Conservation (phyloP, 2,797 vertebrate genomes). For the Borostomias antarcticus region DNA sequence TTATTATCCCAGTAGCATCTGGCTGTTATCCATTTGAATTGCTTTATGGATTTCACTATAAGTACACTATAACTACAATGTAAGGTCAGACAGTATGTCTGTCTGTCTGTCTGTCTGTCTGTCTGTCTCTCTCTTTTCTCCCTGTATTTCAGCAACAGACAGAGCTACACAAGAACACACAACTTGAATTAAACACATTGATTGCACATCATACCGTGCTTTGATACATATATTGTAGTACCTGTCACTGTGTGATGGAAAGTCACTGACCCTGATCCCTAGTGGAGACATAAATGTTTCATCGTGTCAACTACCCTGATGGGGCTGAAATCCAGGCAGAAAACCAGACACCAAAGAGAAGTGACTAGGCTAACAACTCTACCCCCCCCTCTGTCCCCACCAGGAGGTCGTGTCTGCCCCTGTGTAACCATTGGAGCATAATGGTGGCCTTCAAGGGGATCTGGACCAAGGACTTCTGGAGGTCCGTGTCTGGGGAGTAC, state of each 20-base stretch:
- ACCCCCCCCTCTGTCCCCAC: constrained; percentile 59
- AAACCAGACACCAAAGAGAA: constrained; percentile 45
- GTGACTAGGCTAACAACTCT: constrained; percentile 68
- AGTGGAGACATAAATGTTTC: constrained; percentile 57
- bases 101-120: constrained; percentile 5
- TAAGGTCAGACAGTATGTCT: neutral
- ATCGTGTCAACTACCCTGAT: constrained; percentile 49
- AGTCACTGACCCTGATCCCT: constrained; percentile 59
- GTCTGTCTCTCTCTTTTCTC: constrained; percentile 16
- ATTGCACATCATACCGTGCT: constrained; percentile 42
- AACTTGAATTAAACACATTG: constrained; percentile 14
- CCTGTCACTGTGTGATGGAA: constrained; percentile 55
- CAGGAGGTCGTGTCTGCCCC: constrained; percentile 86
- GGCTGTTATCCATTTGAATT: no score
- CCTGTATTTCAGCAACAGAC: neutral
- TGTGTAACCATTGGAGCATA: constrained; percentile 79
- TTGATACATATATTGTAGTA: constrained; percentile 45
- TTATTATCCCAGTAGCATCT: no score
- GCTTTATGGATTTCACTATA: no score
- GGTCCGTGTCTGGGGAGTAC: constrained; percentile 90
- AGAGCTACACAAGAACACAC: neutral
- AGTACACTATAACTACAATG: no score
- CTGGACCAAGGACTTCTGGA: constrained; percentile 96
- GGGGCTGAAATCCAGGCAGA: constrained; percentile 56
- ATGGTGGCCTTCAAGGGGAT: constrained; percentile 95